phyloP scores from a whole-genome alignment of 2,113 vertebrate species.

The Lophotis ruficrista region DNA sequence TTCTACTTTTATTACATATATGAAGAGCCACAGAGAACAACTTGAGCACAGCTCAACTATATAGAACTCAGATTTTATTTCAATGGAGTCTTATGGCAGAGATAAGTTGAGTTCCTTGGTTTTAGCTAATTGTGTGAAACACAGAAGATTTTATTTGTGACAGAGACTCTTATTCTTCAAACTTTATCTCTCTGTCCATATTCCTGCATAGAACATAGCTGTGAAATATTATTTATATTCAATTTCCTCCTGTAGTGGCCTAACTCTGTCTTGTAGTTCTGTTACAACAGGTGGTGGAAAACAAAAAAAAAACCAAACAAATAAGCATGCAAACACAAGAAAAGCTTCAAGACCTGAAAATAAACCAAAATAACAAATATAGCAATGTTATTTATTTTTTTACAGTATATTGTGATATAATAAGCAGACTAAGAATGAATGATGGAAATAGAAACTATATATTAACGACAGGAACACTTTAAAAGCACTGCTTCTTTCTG shows the following conservation, averaged over 20 bases:
- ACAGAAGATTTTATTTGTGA: not conserved
- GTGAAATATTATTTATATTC: not conserved
- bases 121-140: not conserved
- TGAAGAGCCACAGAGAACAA: not conserved
- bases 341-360: not conserved
- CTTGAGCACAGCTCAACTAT: not conserved
- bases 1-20: not conserved
- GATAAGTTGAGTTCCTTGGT: not conserved
- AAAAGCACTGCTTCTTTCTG: not conserved
- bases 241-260: not conserved
- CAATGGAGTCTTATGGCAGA: not conserved
- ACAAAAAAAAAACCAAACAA: not conserved
- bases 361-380: not conserved
- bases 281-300: not conserved
- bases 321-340: not conserved
- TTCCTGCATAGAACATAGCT: not conserved
- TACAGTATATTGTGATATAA: not conserved
- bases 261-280: not conserved
- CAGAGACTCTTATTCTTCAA: not conserved
- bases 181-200: not conserved
- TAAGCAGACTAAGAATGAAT: not conserved
- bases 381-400: not conserved
- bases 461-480: not conserved
- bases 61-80: not conserved
- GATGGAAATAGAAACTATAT: not conserved